Evolutionary conservation across 1,140 invertebrate species (phyloP).

Genomic region (Temnothorax nylanderi): DNA sequence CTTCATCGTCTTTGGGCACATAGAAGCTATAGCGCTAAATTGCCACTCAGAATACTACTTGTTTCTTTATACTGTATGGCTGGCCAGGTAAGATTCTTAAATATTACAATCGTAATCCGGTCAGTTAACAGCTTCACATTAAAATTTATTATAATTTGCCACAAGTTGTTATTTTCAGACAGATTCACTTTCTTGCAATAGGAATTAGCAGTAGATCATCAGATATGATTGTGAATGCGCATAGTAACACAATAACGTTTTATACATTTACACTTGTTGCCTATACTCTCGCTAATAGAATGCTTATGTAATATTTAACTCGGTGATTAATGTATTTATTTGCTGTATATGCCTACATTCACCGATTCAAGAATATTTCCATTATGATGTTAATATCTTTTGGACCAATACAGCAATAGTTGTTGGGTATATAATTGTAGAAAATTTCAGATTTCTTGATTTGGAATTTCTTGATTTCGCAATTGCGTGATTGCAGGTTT

Average conservation of each 20-base stretch:
- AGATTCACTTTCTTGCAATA: background rate
- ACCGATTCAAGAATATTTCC: background rate
- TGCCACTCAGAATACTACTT: slow-evolving; percentile 88
- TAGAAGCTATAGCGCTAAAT: slow-evolving; percentile 92
- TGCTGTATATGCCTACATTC: background rate
- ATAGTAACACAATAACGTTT: background rate
- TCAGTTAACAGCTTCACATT: background rate
- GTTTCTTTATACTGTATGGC: slow-evolving; percentile 78
- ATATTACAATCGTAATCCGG: background rate
- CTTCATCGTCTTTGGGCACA: slow-evolving; percentile 95
- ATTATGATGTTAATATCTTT: background rate
- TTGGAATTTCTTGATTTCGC: background rate
- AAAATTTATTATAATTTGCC: background rate
- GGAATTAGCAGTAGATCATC: background rate
- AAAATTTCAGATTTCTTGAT: background rate
- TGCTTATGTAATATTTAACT: background rate
- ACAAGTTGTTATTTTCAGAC: background rate
- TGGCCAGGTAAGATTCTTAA: slow-evolving; percentile 75
- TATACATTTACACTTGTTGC: background rate
- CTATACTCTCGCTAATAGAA: background rate
- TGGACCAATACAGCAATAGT: background rate
- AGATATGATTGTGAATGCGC: background rate
- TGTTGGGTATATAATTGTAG: background rate
- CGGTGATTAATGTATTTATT: background rate
- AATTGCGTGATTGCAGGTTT: background rate